These are phyloP conservation scores for Diorhabda sublineata DNA, from an alignment of 1,140 invertebrate species.

Conservation along the genomic window DNA sequence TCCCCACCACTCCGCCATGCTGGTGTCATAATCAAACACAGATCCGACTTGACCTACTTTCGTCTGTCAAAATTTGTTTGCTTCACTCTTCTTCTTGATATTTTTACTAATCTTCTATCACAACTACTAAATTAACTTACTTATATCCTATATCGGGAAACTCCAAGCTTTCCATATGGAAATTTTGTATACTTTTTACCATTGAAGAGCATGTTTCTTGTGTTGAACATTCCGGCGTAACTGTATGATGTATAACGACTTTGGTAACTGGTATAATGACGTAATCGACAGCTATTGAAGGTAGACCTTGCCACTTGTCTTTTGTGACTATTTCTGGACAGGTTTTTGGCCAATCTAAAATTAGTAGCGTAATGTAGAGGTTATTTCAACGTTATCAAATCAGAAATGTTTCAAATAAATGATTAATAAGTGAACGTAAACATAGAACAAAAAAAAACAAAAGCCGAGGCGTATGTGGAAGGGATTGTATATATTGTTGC, in stretches of 20 bases:
- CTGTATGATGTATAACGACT: conserved; percentile 70
- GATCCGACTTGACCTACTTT: no score
- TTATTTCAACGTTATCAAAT: no score
- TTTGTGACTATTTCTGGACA: conserved; percentile 40
- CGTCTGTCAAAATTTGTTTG: no score
- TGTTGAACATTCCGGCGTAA: conserved; percentile 53
- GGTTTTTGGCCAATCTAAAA: conserved; percentile 28
- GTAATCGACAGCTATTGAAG: conserved; percentile 51
- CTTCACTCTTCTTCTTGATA: background rate
- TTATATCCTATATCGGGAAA: conserved; percentile 62
- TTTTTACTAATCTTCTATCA: background rate
- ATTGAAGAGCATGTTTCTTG: conserved; percentile 49
- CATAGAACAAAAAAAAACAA: no score
- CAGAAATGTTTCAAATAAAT: no score
- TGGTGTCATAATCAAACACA: no score
- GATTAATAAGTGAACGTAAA: no score
- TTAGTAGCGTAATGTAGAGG: background rate
- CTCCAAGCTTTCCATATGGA: conserved; percentile 53
- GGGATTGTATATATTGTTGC: no score
- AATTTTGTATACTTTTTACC: conserved; percentile 54
- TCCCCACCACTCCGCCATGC: no score
- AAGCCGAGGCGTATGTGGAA: no score
- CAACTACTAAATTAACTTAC: conserved; percentile 41
- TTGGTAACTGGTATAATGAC: conserved; percentile 54
- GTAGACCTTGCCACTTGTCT: conserved; percentile 45